Percentiles rank a stretch among this genome's conserved stretches.
Evolutionary conservation across 1,140 invertebrate genomes (phyloP).

Genomic region (Capitella teleta): DNA sequence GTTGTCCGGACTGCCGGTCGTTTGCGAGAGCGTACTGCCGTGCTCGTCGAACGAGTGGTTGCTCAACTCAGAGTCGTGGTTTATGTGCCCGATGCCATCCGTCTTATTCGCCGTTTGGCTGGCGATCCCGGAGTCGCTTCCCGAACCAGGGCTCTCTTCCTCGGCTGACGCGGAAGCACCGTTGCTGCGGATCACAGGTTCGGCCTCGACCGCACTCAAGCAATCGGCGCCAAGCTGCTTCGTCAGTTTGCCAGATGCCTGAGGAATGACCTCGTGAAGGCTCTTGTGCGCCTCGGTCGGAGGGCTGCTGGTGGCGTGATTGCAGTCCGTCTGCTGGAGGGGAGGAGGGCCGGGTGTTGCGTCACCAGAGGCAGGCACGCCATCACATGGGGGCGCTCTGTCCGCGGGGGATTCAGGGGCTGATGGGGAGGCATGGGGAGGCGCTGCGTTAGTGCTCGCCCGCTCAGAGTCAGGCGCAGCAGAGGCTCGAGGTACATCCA

Average conservation of each 20-base stretch:
- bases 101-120: background rate
- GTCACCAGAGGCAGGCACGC: too few relatives aligned
- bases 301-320: too few relatives aligned
- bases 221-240: background rate
- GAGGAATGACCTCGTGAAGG: background rate
- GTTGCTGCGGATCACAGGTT: background rate
- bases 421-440: too few relatives aligned
- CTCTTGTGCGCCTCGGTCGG: too few relatives aligned
- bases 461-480: too few relatives aligned
- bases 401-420: too few relatives aligned
- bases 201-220: background rate
- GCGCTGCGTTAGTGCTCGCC: too few relatives aligned
- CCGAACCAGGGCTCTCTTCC: background rate
- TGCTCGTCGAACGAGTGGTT: background rate
- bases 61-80: slow-evolving; percentile 7
- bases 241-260: background rate
- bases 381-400: too few relatives aligned
- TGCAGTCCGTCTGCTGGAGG: too few relatives aligned
- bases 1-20: slow-evolving; percentile 1
- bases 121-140: background rate
- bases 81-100: background rate
- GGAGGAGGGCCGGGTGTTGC: too few relatives aligned
- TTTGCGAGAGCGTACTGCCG: slow-evolving; percentile 1
- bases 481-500: too few relatives aligned
- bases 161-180: background rate